Evolutionary conservation across 2,113 vertebrate genomes (phyloP).

Genomic region (Micronycteris hirsuta): DNA sequence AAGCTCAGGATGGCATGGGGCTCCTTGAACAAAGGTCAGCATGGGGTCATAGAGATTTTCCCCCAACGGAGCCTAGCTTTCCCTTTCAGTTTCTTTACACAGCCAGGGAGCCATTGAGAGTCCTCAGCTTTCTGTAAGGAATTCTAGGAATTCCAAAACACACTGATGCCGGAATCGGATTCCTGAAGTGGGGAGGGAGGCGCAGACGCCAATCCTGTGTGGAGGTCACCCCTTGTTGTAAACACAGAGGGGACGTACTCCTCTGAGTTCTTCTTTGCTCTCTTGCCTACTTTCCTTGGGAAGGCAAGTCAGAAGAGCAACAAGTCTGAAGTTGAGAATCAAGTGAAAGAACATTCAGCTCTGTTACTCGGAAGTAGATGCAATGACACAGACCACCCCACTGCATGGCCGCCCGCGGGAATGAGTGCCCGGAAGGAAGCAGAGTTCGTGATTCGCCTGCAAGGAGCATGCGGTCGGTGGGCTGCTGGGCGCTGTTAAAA

Average conservation of each 20-base stretch:
- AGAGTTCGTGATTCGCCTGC: background rate
- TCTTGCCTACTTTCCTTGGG: background rate
- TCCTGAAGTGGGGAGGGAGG: background rate
- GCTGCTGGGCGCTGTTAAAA: background rate
- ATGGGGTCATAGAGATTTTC: background rate
- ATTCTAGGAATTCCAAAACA: background rate
- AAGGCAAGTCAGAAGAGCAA: background rate
- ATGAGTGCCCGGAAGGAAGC: background rate
- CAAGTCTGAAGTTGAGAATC: background rate
- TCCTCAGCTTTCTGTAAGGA: background rate
- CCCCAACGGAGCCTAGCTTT: accelerated
- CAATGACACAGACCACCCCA: background rate
- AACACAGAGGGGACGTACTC: background rate
- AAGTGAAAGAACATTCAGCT: background rate
- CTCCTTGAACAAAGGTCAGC: background rate
- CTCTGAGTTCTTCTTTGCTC: background rate
- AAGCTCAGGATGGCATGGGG: accelerated
- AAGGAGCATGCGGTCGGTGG: background rate
- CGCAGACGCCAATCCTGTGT: background rate
- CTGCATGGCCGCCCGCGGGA: background rate
- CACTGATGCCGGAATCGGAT: no score
- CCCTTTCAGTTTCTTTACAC: no score
- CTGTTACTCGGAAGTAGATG: background rate
- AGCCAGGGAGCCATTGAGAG: background rate
- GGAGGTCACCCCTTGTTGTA: background rate